Conservation (phyloP, 2,113 vertebrate species). For the Hemichromis elongatus region DNA sequence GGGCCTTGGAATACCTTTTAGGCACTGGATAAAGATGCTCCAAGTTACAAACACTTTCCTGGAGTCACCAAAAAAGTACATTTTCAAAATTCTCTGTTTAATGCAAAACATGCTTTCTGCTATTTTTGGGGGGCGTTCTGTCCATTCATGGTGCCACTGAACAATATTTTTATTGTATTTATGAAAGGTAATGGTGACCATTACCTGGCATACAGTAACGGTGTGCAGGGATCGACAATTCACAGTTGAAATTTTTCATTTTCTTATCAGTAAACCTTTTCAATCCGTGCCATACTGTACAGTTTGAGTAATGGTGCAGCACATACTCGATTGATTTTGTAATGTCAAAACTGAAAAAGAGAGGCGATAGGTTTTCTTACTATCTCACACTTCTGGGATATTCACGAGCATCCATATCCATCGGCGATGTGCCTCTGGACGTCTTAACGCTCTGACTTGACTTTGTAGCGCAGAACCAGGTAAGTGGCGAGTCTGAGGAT, state of each 20-base stretch:
- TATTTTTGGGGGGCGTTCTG: not conserved
- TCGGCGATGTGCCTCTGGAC: not conserved
- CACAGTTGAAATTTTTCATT: not conserved
- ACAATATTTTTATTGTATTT: not conserved
- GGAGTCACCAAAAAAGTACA: not conserved
- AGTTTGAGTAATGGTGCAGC: slow-evolving; percentile 31
- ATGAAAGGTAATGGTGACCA: not conserved
- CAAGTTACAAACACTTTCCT: not conserved
- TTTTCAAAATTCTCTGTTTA: slow-evolving; percentile 11
- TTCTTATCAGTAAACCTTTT: slow-evolving; percentile 6
- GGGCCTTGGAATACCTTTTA: not conserved
- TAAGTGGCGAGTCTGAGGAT: slow-evolving; percentile 89
- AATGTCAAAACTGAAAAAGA: slow-evolving; percentile 7
- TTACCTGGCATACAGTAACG: not conserved
- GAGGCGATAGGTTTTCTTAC: slow-evolving; percentile 20
- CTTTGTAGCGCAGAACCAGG: slow-evolving; percentile 92
- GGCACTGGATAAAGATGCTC: not conserved
- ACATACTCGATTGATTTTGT: slow-evolving; percentile 13
- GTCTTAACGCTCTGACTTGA: slow-evolving; percentile 90
- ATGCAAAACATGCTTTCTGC: slow-evolving; percentile 55
- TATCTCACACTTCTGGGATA: slow-evolving; percentile 24
- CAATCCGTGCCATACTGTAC: slow-evolving; percentile 14
- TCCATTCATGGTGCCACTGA: slow-evolving; percentile 7
- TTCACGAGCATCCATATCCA: not conserved
- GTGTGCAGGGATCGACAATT: not conserved